phyloP scores from a whole-genome alignment of 2,113 vertebrate species.

The Cephalopterus ornatus region DNA sequence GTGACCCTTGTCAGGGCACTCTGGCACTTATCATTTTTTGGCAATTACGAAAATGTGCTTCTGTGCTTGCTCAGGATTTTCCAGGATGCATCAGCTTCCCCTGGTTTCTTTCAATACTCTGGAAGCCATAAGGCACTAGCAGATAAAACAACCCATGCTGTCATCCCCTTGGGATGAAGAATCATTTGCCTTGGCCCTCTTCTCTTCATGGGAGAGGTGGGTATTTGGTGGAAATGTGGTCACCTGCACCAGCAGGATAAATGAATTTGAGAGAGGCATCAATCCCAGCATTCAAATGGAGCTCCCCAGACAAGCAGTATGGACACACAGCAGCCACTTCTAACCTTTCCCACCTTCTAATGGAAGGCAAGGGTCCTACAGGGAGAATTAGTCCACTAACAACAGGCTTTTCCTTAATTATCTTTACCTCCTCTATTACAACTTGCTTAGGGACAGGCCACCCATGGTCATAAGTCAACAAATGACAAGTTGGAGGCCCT shows the following conservation, averaged over 20 bases:
- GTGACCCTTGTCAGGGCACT: neutral
- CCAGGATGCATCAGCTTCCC: neutral
- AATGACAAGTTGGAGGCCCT: neutral
- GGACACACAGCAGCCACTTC: neutral
- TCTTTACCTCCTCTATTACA: neutral
- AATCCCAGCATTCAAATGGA: neutral
- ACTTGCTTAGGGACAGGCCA: neutral
- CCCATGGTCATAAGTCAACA: neutral
- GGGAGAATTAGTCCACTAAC: neutral
- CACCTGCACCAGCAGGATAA: neutral
- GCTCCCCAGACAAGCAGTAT: neutral
- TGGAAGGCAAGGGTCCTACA: neutral
- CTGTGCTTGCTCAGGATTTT: neutral
- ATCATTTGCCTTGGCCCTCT: neutral
- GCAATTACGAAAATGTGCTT: neutral
- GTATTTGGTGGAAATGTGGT: neutral
- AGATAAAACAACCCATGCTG: neutral
- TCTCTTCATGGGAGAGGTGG: neutral
- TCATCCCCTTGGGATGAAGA: neutral
- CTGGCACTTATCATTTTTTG: neutral
- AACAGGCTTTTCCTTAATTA: neutral
- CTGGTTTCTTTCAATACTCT: neutral
- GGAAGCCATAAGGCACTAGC: neutral
- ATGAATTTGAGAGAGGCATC: neutral
- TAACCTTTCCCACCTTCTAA: neutral